Evolutionary conservation across 2,797 vertebrate genomes (phyloP).

Genomic region (Anniella stebbinsi): DNA sequence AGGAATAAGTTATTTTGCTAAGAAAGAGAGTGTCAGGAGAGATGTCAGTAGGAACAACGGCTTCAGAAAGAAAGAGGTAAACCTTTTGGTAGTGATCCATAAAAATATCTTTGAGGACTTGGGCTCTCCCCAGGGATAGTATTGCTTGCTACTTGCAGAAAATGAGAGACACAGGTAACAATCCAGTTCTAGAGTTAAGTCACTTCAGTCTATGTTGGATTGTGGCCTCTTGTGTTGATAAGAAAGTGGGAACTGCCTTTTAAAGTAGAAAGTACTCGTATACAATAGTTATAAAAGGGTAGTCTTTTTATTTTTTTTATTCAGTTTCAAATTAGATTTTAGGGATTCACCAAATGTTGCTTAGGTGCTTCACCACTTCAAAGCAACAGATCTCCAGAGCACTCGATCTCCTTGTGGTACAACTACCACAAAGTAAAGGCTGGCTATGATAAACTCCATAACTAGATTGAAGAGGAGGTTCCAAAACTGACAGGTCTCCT

Average conservation of each 20-base stretch:
- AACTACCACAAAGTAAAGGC: background rate
- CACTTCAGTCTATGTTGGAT: background rate
- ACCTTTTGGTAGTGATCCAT: background rate
- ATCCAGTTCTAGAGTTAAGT: background rate
- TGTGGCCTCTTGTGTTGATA: background rate
- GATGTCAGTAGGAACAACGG: background rate
- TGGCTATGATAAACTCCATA: no score
- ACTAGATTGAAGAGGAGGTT: background rate
- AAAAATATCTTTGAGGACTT: background rate
- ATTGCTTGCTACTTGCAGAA: background rate
- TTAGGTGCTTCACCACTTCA: background rate
- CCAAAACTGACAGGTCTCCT: background rate
- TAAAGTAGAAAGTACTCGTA: background rate
- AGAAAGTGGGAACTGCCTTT: background rate
- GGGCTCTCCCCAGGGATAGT: background rate
- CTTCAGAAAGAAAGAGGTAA: background rate
- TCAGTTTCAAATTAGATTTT: background rate
- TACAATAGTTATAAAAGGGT: background rate
- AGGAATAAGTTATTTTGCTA: background rate
- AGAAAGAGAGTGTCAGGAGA: background rate
- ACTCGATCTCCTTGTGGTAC: background rate
- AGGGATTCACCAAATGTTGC: background rate
- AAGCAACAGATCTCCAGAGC: background rate
- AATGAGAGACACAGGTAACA: background rate
- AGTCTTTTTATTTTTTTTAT: background rate